A percentile compares a stretch with the other conserved stretches of the same genome.
These are phyloP conservation scores for Phenganax marumi DNA, from an alignment of 92 coral and sea anemone species.

Conservation along the genomic window DNA sequence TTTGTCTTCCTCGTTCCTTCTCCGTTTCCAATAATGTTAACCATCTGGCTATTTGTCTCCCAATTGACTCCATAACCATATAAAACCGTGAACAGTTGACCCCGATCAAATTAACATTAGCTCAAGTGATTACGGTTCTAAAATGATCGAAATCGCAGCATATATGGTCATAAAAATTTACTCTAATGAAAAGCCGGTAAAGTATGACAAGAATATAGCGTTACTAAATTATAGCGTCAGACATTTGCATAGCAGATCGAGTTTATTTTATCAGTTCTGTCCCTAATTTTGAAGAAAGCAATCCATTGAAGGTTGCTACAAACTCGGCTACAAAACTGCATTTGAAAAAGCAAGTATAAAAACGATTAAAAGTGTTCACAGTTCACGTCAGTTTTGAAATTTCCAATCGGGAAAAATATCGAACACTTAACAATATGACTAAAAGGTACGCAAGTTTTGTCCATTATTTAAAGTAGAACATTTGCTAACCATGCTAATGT, in stretches of 20 bases:
- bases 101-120: no score
- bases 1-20: no score
- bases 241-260: neutral
- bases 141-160: no score
- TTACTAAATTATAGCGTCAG: neutral
- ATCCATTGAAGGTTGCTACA: no score
- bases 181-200: neutral
- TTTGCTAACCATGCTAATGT: neutral
- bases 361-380: neutral
- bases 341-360: neutral
- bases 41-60: no score
- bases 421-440: neutral
- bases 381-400: neutral
- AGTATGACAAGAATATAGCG: neutral
- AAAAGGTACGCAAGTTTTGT: neutral
- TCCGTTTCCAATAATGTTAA: no score
- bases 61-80: no score
- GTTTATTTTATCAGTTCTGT: no score
- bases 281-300: no score
- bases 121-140: no score
- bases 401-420: neutral
- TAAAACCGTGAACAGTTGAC: no score
- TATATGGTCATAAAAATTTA: neutral
- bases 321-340: no score
- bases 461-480: neutral